Evolutionary conservation across 2,113 vertebrate genomes (phyloP).

Genomic region (Heterotis niloticus): DNA sequence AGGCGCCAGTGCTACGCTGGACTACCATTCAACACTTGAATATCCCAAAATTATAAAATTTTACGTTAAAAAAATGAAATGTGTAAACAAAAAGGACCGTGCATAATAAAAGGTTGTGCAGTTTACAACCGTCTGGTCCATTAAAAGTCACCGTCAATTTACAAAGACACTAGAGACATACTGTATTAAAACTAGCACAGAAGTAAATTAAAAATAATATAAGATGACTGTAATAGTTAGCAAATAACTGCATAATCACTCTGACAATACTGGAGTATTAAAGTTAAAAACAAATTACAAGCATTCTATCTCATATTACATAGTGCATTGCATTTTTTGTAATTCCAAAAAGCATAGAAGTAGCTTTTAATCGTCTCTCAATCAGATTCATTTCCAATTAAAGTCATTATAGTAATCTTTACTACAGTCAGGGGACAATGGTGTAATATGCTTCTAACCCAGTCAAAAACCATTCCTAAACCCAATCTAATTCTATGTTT

Average conservation of each 20-base stretch:
- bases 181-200: not conserved
- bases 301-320: slow-evolving; percentile 68
- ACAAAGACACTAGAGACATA: not conserved
- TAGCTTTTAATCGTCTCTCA: slow-evolving; percentile 71
- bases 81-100: not conserved
- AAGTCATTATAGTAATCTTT: slow-evolving; percentile 61
- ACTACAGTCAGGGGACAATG: slow-evolving; percentile 59
- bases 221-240: slow-evolving; percentile 1
- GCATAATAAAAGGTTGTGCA: not conserved
- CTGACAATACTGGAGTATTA: slow-evolving; percentile 53
- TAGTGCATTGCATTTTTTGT: slow-evolving; percentile 65
- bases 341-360: slow-evolving; percentile 62
- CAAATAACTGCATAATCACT: not conserved
- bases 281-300: slow-evolving; percentile 53
- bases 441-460: slow-evolving; percentile 64
- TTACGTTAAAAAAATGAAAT: not conserved
- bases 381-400: slow-evolving; percentile 73
- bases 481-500: slow-evolving; percentile 55
- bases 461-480: slow-evolving; percentile 64
- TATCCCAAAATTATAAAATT: not conserved
- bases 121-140: not conserved
- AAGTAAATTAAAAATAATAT: not conserved
- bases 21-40: too few relatives aligned
- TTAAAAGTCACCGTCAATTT: not conserved
- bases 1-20: too few relatives aligned